A percentile compares a stretch with the other conserved stretches of the same genome.
phyloP scores from a whole-genome alignment of 1,140 invertebrate genomes.

The Zaprionus inermis region DNA sequence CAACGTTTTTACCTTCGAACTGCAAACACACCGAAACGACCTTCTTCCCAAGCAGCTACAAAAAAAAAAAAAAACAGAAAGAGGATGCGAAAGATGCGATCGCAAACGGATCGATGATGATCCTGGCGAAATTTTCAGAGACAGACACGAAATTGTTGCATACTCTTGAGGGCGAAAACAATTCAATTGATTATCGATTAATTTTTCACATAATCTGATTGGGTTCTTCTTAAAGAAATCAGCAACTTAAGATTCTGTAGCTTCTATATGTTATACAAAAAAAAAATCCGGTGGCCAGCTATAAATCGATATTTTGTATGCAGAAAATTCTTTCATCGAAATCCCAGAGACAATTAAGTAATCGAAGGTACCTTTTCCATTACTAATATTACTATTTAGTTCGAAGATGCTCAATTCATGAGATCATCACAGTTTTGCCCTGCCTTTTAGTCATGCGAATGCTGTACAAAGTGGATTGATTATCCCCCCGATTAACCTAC shows the following conservation, averaged over 20 bases:
- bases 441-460: neutral
- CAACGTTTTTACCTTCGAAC: neutral
- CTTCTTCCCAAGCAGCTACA: constrained; percentile 2
- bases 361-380: neutral
- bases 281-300: neutral
- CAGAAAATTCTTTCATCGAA: neutral
- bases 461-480: neutral
- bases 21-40: neutral
- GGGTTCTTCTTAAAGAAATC: neutral
- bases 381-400: neutral
- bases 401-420: neutral
- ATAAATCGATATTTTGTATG: neutral
- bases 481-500: neutral
- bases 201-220: neutral
- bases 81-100: neutral
- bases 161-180: constrained; percentile 24
- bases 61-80: neutral
- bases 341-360: neutral
- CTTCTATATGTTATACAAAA: neutral
- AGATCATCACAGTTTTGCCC: neutral
- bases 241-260: neutral
- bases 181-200: neutral
- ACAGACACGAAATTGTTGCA: constrained; percentile 18
- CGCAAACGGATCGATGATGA: neutral
- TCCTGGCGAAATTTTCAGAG: constrained; percentile 3